These are phyloP conservation scores for Rosalia funebris DNA, from an alignment of 2,888 invertebrate genomes.

Conservation along the genomic window DNA sequence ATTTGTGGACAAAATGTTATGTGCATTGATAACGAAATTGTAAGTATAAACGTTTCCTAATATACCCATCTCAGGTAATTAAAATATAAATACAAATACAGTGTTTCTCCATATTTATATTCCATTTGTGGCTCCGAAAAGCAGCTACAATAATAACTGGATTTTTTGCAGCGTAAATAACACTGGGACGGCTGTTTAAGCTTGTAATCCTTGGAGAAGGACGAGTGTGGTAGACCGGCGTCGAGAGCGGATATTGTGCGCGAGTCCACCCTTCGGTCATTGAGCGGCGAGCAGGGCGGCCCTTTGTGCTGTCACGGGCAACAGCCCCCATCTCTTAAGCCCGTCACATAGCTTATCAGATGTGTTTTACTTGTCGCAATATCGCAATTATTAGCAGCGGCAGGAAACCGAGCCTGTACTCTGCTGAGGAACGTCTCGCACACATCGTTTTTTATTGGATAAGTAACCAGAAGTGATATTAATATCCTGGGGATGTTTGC, in stretches of 20 bases:
- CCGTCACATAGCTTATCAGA: constrained; percentile 49
- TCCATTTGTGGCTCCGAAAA: too few species aligned
- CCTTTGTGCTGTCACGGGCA: constrained; percentile 37
- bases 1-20: too few species aligned
- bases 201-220: too few species aligned
- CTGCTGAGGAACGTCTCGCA: constrained; percentile 22
- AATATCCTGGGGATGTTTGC: constrained; percentile 46
- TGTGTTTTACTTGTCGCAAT: constrained; percentile 57
- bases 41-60: too few species aligned
- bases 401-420: constrained; percentile 33
- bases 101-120: too few species aligned
- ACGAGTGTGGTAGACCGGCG: constrained; percentile 45
- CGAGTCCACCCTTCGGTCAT: constrained; percentile 35
- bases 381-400: constrained; percentile 50
- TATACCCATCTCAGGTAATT: too few species aligned
- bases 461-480: constrained; percentile 46
- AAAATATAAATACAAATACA: too few species aligned
- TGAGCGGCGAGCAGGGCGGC: constrained; percentile 29
- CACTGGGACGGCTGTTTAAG: too few species aligned
- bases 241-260: constrained; percentile 46
- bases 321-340: constrained; percentile 24
- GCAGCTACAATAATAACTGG: too few species aligned
- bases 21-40: too few species aligned
- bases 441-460: constrained; percentile 49
- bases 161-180: too few species aligned